Percentiles rank a stretch among this genome's conserved stretches.
Conservation (phyloP, 2,797 vertebrate genomes). For the Sebastes miniatus region DNA sequence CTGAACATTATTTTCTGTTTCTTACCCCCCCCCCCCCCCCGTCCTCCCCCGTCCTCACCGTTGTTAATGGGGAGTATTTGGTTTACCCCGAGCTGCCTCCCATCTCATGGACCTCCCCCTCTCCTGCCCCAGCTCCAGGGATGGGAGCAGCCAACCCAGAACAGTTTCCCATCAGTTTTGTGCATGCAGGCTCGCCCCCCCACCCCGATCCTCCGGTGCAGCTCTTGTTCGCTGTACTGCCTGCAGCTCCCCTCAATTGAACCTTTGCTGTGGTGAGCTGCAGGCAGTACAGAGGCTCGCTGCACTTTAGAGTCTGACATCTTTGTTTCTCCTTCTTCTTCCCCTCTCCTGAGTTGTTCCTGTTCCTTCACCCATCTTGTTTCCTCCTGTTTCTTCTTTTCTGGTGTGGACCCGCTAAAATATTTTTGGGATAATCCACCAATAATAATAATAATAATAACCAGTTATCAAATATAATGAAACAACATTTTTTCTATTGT, state of each 20-base stretch:
- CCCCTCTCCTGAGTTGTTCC: slow-evolving; percentile 25
- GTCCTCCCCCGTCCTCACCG: slow-evolving; percentile 19
- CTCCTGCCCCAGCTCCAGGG: slow-evolving; percentile 86
- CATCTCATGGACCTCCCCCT: slow-evolving; percentile 77
- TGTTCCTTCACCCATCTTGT: slow-evolving; percentile 21
- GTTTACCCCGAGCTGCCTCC: slow-evolving; percentile 66
- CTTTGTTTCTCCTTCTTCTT: background rate
- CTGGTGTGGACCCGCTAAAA: slow-evolving; percentile 2
- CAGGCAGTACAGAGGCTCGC: slow-evolving; percentile 74
- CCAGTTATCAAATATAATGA: background rate
- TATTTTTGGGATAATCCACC: background rate
- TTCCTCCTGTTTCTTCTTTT: slow-evolving; percentile 3
- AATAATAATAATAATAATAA: background rate
- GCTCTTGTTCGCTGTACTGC: slow-evolving; percentile 69
- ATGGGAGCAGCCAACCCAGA: slow-evolving; percentile 91
- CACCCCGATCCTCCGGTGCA: slow-evolving; percentile 14
- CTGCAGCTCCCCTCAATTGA: slow-evolving; percentile 66
- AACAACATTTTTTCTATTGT: background rate
- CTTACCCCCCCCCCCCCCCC: slow-evolving; percentile 17
- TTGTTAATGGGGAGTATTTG: slow-evolving; percentile 75
- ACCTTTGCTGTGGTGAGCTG: slow-evolving; percentile 60
- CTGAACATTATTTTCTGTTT: slow-evolving; percentile 79
- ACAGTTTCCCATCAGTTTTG: slow-evolving; percentile 99
- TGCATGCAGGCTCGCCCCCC: slow-evolving; percentile 88
- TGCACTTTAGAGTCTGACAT: slow-evolving; percentile 41